Evolutionary conservation across 2,797 vertebrate genomes (phyloP).

Genomic region (Diceros bicornis): DNA sequence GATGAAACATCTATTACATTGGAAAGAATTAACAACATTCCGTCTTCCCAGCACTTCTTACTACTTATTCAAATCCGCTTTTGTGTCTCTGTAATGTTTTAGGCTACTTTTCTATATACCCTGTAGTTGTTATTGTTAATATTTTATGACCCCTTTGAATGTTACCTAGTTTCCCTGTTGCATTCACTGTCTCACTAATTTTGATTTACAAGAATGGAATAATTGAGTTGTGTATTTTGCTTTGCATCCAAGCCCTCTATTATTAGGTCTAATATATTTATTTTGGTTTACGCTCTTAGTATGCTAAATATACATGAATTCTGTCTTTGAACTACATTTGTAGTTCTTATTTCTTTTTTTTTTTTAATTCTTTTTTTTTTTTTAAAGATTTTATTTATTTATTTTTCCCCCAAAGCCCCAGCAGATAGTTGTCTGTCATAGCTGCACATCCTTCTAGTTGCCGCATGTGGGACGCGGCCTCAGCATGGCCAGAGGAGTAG

Average conservation of each 20-base stretch:
- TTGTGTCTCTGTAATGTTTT: not conserved
- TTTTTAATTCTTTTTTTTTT: no score
- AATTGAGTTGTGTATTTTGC: not conserved
- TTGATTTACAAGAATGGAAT: not conserved
- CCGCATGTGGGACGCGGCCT: no score
- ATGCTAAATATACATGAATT: rapidly evolving
- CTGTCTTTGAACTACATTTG: not conserved
- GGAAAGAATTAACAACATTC: rapidly evolving
- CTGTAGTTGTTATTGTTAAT: not conserved
- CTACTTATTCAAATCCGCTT: rapidly evolving
- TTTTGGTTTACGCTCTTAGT: not conserved
- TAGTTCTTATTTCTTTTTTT: not conserved
- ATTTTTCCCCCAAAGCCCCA: no score
- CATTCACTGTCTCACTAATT: not conserved
- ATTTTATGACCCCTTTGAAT: not conserved
- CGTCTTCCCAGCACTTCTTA: rapidly evolving
- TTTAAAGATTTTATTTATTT: no score
- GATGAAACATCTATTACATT: rapidly evolving
- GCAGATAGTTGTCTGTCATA: no score
- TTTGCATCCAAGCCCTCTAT: not conserved
- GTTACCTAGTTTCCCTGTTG: not conserved
- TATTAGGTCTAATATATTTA: not conserved
- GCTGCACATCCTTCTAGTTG: no score
- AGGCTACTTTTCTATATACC: rapidly evolving
- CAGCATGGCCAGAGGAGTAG: no score